Base-by-base conservation (phyloP, 1,140 invertebrate genomes). In the Telenomus remus region DNA sequence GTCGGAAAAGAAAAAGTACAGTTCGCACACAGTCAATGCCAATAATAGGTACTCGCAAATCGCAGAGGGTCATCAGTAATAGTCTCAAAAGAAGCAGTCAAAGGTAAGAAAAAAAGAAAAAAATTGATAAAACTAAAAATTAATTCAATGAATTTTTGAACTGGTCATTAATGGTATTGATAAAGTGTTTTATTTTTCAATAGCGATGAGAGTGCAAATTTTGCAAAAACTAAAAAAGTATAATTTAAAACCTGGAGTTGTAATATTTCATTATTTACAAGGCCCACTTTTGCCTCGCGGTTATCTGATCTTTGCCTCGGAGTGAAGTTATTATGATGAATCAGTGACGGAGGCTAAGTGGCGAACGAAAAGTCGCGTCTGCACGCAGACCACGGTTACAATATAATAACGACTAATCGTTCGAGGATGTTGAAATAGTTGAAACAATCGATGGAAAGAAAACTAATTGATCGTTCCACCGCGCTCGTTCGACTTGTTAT, bases 31-130 rank as follows among this genome's bases (percentile, higher is more conserved):
- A 13, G 13, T 13, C 13, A 14, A 11, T 13, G 8, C 59, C 60
- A 19, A 14, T 69, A 13, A 42, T 70, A 56, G 74, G 71, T 1
- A 14, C 70, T 12, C 78, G 82, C 39, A 86, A 85, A 39, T 82
- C 82, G 11, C 84, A 87, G 19, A 82, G 81, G 51, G 80, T 87
- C 54, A 80, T 87, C 49, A 84, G 78, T 61, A 87, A 82, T 61
- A 88, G 85, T 59, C 86, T 88, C 46, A 84, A 85, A 53, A 81
- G 78, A 44, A 86, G 82, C 76, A 87, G 84, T 56, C 84, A 85
- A 76, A 87, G 84, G 87, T 87, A 71, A 87, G 85, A 82, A 34
- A 34, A 2, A 9, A 48, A 19, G 14, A n/a, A n/a, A n/a, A n/a
- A n/a, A n/a, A n/a, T n/a, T 6, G 8, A 54, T 60, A 50, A 35